Evolutionary conservation across 1,140 invertebrate species (phyloP).

Genomic region (Ceratina calcarata): DNA sequence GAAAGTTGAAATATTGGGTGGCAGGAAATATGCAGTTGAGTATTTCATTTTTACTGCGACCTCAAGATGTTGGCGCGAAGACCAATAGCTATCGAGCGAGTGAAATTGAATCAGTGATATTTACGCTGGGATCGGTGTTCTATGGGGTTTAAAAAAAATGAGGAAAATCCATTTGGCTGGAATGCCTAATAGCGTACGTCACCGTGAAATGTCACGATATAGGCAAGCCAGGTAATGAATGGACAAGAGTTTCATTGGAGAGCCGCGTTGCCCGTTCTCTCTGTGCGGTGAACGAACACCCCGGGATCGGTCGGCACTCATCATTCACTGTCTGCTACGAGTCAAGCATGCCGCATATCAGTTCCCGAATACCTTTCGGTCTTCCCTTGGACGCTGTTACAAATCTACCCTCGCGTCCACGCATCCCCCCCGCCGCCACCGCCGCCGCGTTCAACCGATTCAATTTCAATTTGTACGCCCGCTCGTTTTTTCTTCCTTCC

Average conservation of each 20-base stretch:
- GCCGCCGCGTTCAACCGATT: conserved; percentile 28
- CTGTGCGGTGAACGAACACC: conserved; percentile 50
- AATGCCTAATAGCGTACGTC: conserved; percentile 47
- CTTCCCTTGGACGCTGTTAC: conserved; percentile 52
- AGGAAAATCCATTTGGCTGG: conserved; percentile 48
- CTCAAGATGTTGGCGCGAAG: neutral
- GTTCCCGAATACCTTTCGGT: conserved; percentile 57
- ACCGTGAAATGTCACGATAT: conserved; percentile 56
- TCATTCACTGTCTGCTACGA: conserved; percentile 63
- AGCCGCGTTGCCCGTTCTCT: conserved; percentile 34
- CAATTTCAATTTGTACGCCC: conserved; percentile 36
- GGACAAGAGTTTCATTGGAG: conserved; percentile 60
- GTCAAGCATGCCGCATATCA: conserved; percentile 62
- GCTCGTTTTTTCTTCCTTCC: conserved; percentile 17
- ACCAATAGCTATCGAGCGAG: neutral
- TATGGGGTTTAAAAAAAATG: conserved; percentile 40
- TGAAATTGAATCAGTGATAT: conserved; percentile 26
- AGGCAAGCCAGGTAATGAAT: conserved; percentile 50
- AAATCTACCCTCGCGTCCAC: conserved; percentile 47
- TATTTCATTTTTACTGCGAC: neutral
- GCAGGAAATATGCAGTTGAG: neutral
- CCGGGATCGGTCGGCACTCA: conserved; percentile 56
- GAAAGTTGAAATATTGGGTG: neutral
- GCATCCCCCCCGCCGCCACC: too few species aligned
- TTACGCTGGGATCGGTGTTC: conserved; percentile 26